phyloP scores from a whole-genome alignment of 2,113 vertebrate species.

The Protobothrops mucrosquamatus region DNA sequence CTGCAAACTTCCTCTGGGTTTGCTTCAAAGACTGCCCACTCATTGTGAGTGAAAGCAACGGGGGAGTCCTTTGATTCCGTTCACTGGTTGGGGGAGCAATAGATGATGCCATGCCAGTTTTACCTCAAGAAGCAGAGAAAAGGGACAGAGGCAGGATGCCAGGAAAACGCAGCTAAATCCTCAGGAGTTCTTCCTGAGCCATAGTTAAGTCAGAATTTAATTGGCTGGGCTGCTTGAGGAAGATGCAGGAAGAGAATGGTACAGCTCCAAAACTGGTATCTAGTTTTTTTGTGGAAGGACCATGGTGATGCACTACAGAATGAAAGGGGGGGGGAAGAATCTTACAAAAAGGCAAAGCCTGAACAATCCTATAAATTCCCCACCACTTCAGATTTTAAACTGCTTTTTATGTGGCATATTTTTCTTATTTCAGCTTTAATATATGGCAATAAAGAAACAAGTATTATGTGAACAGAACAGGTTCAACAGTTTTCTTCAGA shows the following conservation, averaged over 20 bases:
- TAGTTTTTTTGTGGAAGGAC: neutral
- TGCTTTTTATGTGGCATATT: conserved; percentile 53
- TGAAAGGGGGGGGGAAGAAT: neutral
- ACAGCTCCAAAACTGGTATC: neutral
- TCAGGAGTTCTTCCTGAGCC: neutral
- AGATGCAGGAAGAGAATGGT: neutral
- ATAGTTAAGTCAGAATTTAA: neutral
- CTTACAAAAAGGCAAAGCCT: conserved; percentile 48
- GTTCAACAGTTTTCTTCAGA: conserved; percentile 58
- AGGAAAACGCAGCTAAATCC: neutral
- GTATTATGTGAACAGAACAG: conserved; percentile 57
- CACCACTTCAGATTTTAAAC: conserved; percentile 47
- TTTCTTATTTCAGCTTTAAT: conserved; percentile 70
- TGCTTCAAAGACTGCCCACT: neutral
- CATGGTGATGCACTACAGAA: neutral
- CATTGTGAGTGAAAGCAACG: neutral
- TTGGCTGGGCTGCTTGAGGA: neutral
- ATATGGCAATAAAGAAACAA: conserved; percentile 55
- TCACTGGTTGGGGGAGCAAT: neutral
- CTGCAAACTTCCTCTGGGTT: neutral
- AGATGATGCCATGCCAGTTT: neutral
- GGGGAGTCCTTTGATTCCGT: too few relatives aligned
- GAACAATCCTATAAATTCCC: conserved; percentile 35
- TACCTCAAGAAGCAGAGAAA: neutral
- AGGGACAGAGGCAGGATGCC: neutral